Base-by-base conservation (phyloP, 37 sponge, comb jelly and placozoan species). In the Spongilla lacustris region DNA sequence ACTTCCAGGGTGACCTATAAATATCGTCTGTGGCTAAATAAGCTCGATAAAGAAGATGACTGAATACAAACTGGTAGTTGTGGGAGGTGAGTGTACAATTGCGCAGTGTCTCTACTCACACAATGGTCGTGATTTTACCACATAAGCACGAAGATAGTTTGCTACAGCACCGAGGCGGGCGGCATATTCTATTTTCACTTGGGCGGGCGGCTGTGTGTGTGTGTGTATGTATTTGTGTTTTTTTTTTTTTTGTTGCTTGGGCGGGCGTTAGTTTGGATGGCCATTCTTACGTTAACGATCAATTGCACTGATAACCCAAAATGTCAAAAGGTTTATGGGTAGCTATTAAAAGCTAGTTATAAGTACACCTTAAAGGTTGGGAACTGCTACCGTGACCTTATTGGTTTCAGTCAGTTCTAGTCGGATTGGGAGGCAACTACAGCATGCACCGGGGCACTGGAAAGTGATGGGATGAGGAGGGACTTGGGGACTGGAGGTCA, bases 21-120 rank as follows among this genome's bases (percentile, higher is more conserved):
- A 74, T 29, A 24, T 74, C 75, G 34, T 74, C 35, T 36, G 58
- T 74, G 24, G 33, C 31, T 31, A 34, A 34, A 34, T 73, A 34
- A 30, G 72, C 33, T 73, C 25, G 31, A 31, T 34, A 34, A 34
- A 34, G 33, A 73, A 31, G 74, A 94, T 94, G 95, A 92, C 95
- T 8, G 95, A 94, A 50, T 94, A 94, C 80, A 94, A 94, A 70
- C 87, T 94, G 73, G 95, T 94, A 22, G 95, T 94, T 9, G 95
- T 94, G 26, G 95, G 95, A 88, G 95, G 95, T 94, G 71, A 68
- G 85, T 31, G 8, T 23, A 3, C 22, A 28, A 58, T 14, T 1
- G 1, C 11, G 19, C 12, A 14, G 11, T 17, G 19, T 58, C 58
- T 17, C 58, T 17, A 14, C 58, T 13, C 58, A 17, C 58, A 19